These are phyloP conservation scores for Acanthosepion pharaonis DNA, from an alignment of 2,888 invertebrate species.

Conservation along the genomic window DNA sequence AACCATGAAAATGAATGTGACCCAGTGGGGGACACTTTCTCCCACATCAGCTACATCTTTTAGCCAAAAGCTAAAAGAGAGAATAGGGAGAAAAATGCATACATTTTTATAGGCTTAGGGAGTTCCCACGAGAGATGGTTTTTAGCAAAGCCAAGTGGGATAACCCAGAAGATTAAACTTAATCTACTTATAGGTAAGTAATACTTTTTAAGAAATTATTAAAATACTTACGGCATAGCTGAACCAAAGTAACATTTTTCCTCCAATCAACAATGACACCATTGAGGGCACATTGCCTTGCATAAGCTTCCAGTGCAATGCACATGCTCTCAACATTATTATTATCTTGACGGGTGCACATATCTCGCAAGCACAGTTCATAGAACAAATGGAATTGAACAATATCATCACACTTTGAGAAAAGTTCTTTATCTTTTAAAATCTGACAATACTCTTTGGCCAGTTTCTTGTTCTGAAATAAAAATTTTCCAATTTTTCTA, in stretches of 20 bases:
- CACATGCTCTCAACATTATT: slow-evolving; percentile 24
- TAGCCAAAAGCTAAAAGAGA: too few species aligned
- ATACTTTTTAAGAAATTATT: background rate
- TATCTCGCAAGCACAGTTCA: slow-evolving; percentile 34
- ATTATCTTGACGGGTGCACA: slow-evolving; percentile 21
- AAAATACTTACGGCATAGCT: slow-evolving; percentile 41
- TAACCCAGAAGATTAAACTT: too few species aligned
- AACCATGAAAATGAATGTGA: too few species aligned
- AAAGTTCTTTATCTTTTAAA: background rate
- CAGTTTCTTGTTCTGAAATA: slow-evolving; percentile 42
- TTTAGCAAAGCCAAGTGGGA: too few species aligned
- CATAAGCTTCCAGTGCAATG: slow-evolving; percentile 44
- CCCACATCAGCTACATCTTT: too few species aligned
- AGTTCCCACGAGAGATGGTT: too few species aligned
- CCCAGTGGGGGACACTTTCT: too few species aligned
- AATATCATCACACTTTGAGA: slow-evolving; percentile 38
- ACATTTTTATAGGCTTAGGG: too few species aligned
- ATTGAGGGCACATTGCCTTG: slow-evolving; percentile 37
- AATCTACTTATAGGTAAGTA: too few species aligned
- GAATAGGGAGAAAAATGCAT: too few species aligned
- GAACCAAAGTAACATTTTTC: slow-evolving; percentile 15
- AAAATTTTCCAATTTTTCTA: background rate
- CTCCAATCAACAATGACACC: slow-evolving; percentile 38
- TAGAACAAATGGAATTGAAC: slow-evolving; percentile 42
- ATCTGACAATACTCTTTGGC: background rate